Base-by-base conservation (phyloP, 1,140 invertebrate genomes). In the Eupeodes corollae region DNA sequence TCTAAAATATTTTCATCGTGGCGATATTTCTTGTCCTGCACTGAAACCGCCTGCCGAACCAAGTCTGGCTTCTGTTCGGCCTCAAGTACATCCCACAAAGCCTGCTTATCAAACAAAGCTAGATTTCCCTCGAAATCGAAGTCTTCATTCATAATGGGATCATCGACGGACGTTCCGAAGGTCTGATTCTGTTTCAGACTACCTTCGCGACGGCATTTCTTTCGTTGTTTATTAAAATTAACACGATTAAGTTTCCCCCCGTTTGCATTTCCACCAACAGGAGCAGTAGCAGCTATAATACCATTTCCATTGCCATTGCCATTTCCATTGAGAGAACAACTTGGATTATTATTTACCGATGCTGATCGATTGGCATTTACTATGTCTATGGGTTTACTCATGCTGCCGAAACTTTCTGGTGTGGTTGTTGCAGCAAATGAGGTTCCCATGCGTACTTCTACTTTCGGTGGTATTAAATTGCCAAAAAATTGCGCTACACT, bases 61-160 rank as follows among this genome's bases (percentile, higher is more conserved):
- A 84, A 72, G 58, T 86, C 84, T 6, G 82, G 82, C 54, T 80
- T 83, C 39, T 78, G 75, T 55, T 59, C 60, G 53, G 63, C 55
- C 51, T 68, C 66, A 48, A 87, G 79, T 67, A 86, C 77, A 57
- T 88, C 80, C 79, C 80, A 84, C 49, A 78, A 72, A 38, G 80
- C 82, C 67, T 82, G 78, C 71, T 94, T 94, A 70, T 93, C 84
- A 71, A 93, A 93, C 19, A 94, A 70, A 11, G 88, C 88, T 15
- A 93, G 72, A 74, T 93, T 93, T 52, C 88, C 91, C 66, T 93
- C 89, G 77, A 94, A 93, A 75, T 93, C 91, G 76, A 93, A 94
- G 55, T 91, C 87, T 61, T 87, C 77, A 50, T 74, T 67, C 35
- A 73, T 58, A 12, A 74, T 68, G 8, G 67, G 69, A 49, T 73